phyloP scores from a whole-genome alignment of 2,113 vertebrate genomes.

The Phodopus roborovskii region DNA sequence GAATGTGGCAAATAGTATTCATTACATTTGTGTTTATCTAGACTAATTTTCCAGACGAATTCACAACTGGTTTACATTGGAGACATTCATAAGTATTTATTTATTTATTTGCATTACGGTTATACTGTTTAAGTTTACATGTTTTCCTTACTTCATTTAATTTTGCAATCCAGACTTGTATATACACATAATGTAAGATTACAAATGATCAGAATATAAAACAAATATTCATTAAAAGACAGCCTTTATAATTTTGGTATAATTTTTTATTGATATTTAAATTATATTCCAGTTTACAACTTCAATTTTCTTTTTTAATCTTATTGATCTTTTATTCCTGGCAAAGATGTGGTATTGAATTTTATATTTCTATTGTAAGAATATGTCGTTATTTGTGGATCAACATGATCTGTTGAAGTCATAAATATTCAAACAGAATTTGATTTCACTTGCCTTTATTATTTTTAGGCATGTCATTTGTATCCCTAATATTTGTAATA shows the following conservation, averaged over 20 bases:
- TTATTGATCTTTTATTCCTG: background rate
- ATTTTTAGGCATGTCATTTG: no score
- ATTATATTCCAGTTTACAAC: background rate
- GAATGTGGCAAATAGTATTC: background rate
- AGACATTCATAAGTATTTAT: background rate
- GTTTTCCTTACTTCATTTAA: background rate
- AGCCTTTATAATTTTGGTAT: background rate
- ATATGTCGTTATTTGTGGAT: background rate
- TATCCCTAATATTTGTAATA: no score
- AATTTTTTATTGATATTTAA: background rate
- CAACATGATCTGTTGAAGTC: background rate
- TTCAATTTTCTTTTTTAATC: background rate
- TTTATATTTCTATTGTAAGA: background rate
- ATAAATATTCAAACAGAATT: background rate
- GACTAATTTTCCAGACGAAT: no score
- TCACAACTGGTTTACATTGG: background rate
- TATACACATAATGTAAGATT: background rate
- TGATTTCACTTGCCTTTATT: no score
- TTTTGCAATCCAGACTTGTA: background rate
- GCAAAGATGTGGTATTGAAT: background rate
- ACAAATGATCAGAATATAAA: background rate
- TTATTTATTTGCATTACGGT: background rate
- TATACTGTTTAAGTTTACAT: background rate
- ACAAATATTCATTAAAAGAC: background rate
- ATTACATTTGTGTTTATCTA: no score